These are phyloP conservation scores for Sebastes oblongus DNA, from an alignment of 2,797 vertebrate species.

Conservation along the genomic window DNA sequence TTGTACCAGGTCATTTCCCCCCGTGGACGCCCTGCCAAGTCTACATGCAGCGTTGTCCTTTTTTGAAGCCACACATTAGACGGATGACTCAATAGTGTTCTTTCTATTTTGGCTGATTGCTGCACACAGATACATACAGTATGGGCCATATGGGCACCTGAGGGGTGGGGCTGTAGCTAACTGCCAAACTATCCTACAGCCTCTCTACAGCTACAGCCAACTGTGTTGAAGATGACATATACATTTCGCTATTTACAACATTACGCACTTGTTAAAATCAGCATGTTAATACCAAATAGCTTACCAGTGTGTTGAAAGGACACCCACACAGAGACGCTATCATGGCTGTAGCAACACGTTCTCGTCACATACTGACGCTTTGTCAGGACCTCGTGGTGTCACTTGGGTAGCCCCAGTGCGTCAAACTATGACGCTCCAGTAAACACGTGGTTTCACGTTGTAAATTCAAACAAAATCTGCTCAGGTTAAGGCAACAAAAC, in stretches of 20 bases:
- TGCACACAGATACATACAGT: conserved; percentile 30
- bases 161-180: conserved; percentile 16
- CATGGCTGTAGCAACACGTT: neutral
- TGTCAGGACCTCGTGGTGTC: too few species aligned
- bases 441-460: too few species aligned
- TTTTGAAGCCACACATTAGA: conserved; percentile 19
- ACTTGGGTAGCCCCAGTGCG: too few species aligned
- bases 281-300: neutral
- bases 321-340: neutral
- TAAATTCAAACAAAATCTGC: too few species aligned
- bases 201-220: neutral
- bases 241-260: neutral
- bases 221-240: neutral
- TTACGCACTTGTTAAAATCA: neutral
- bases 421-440: too few species aligned
- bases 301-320: neutral
- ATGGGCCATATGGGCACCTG: conserved; percentile 65
- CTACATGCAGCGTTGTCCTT: neutral
- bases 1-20: conserved; percentile 2
- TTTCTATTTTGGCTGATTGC: conserved; percentile 36
- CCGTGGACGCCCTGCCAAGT: neutral
- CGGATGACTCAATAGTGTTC: conserved; percentile 55
- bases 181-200: conserved; percentile 40
- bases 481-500: too few species aligned
- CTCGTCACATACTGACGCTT: too few species aligned